Base-by-base conservation (phyloP, 2,797 vertebrate genomes). In the Sphenopsis melanotis region DNA sequence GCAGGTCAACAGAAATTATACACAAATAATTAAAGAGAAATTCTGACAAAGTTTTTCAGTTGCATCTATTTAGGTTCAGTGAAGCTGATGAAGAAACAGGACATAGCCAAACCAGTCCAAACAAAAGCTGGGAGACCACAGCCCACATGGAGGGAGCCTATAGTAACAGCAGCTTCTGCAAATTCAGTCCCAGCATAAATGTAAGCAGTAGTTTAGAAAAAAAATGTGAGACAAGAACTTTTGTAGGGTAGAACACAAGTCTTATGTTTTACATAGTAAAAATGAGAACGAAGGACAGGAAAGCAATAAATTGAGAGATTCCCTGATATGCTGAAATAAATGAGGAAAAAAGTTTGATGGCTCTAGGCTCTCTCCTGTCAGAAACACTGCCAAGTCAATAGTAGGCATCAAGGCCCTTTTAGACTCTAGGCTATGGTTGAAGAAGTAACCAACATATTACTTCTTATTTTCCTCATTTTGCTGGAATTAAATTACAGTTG, bases 401-500 rank as follows among this genome's bases (percentile, higher is more conserved):
- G 32, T 0, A 65, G 72, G 29, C 36, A 87, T 29, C 0, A 0
- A 72, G 24, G 11, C 5, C 11, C 7, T 64, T 71, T 70, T 41
- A 79, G 49, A 46, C 8, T 60, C 44, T 77, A 64, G 49, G 37
- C 23, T 82, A 26, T 15, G 13, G 36, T 6, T 89, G 46, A 74
- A 85, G 50, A 26, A 85, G 64, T 53, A 90, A 47, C 42, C 44
- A 61, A 36, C 5, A 3, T 23, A 16, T 50, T 70, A 41, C 9
- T 32, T 76, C 59, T 59, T 23, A 17, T 86, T 91, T 71, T 80
- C 41, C 34, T 85, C n/a, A 64, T 91, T 92, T 89, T 83, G 15
- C 21, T 89, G 46, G 39, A 92, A 91, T 74, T 59, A 80, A 83
- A 91, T 75, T 76, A 27, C 27, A 61, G 10, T 46, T 80, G 23